A percentile compares a stretch with the other conserved stretches of the same genome.
phyloP scores from a whole-genome alignment of 2,113 vertebrate species.

The Eulemur macaco region DNA sequence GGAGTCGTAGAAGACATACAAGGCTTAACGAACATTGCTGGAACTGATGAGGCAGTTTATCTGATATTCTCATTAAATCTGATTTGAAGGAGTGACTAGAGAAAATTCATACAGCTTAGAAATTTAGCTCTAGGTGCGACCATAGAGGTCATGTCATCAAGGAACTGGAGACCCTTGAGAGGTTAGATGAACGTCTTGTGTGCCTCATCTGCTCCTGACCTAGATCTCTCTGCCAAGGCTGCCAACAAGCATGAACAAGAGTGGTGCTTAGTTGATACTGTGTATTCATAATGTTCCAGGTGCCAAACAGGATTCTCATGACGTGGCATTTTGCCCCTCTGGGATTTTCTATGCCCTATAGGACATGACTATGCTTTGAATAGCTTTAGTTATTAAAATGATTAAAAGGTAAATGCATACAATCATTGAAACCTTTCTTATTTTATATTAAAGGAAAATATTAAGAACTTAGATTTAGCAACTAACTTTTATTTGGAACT shows the following conservation, averaged over 20 bases:
- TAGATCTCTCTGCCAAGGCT: background rate
- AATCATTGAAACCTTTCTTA: background rate
- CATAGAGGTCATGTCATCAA: background rate
- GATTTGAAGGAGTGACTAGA: conserved; percentile 8
- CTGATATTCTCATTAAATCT: background rate
- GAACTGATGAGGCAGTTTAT: background rate
- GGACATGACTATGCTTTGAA: background rate
- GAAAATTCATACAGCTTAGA: background rate
- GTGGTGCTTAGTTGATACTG: background rate
- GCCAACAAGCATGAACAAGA: background rate
- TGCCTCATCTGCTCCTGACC: background rate
- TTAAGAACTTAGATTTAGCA: conserved; percentile 38
- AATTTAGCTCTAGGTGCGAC: background rate
- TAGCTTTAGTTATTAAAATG: conserved; percentile 24
- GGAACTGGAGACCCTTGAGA: background rate
- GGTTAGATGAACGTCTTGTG: background rate
- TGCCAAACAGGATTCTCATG: background rate
- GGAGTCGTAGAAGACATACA: background rate
- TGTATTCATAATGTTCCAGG: background rate
- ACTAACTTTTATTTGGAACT: conserved; percentile 44
- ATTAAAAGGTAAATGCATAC: background rate
- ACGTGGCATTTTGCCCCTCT: background rate
- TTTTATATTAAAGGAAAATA: conserved; percentile 29
- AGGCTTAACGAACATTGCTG: background rate
- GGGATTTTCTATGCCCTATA: background rate